phyloP scores from a whole-genome alignment of 1,140 invertebrate genomes.

The Atta texana region DNA sequence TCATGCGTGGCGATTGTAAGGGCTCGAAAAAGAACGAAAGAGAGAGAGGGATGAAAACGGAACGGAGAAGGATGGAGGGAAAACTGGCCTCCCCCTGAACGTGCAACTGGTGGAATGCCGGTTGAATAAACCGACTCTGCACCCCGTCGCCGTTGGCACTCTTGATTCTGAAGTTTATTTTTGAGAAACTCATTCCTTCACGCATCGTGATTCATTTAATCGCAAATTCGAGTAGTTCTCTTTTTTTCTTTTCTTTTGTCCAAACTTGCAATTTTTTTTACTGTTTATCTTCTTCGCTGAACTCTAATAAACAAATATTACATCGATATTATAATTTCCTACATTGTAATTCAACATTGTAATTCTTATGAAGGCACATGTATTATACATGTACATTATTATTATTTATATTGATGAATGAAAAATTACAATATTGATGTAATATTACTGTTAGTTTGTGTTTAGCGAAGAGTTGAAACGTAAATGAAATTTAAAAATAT shows the following conservation, averaged over 20 bases:
- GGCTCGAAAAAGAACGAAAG: constrained; percentile 35
- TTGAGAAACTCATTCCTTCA: constrained; percentile 37
- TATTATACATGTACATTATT: too few relatives aligned
- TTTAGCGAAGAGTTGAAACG: background rate
- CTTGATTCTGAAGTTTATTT: constrained; percentile 32
- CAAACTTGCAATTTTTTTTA: background rate
- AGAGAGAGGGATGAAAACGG: background rate
- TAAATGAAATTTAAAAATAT: background rate
- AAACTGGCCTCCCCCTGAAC: constrained; percentile 56
- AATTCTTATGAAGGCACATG: too few relatives aligned
- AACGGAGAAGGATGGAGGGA: background rate
- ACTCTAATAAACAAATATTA: too few relatives aligned
- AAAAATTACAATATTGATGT: too few relatives aligned
- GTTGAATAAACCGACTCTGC: constrained; percentile 56
- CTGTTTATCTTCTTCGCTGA: background rate
- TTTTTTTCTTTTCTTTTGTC: background rate
- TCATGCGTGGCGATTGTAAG: constrained; percentile 49
- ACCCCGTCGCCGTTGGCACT: background rate
- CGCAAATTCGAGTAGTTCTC: background rate
- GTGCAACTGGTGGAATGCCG: constrained; percentile 81
- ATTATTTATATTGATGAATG: too few relatives aligned
- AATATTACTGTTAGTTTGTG: too few relatives aligned
- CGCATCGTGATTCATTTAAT: background rate
- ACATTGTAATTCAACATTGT: too few relatives aligned
- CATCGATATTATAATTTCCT: too few relatives aligned